Evolutionary conservation across 2,888 invertebrate species (phyloP).

Genomic region (Chalcosyrphus nemorum): DNA sequence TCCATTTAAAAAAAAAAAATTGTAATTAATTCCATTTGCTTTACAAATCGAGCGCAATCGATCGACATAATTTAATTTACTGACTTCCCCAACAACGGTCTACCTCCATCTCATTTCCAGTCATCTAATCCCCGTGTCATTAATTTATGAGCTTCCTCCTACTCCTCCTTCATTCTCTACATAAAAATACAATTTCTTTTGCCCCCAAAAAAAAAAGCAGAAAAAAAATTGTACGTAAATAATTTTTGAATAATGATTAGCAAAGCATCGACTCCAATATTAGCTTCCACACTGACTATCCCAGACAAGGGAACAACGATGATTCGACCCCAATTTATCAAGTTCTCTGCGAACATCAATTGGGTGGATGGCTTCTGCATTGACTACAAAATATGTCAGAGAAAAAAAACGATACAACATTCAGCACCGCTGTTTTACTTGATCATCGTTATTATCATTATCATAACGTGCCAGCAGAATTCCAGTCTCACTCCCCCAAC

Average conservation of each 20-base stretch:
- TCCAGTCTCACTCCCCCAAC: not conserved
- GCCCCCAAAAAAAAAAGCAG: not conserved
- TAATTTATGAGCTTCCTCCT: conserved; percentile 65
- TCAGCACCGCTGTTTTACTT: conserved; percentile 67
- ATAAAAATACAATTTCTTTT: conserved; percentile 43
- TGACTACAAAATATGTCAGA: conserved; percentile 37
- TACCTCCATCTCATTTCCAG: conserved; percentile 16
- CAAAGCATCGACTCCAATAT: conserved; percentile 50
- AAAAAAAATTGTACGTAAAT: conserved; percentile 40
- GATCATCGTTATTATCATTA: conserved; percentile 73
- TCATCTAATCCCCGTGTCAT: conserved; percentile 47
- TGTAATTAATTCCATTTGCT: conserved; percentile 64
- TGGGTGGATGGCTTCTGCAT: conserved; percentile 57
- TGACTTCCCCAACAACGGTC: conserved; percentile 19
- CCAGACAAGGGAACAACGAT: conserved; percentile 18
- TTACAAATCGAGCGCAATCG: conserved; percentile 69
- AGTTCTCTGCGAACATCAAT: conserved; percentile 64
- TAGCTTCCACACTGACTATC: conserved; percentile 38
- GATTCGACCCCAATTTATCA: conserved; percentile 70
- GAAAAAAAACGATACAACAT: conserved; percentile 29
- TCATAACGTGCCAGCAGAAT: conserved; percentile 62
- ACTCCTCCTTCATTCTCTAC: not conserved
- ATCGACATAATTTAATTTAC: conserved; percentile 70
- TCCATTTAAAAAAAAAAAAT: conserved; percentile 35
- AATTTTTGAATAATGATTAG: conserved; percentile 72